Evolutionary conservation across 2,888 invertebrate genomes (phyloP), one percentile per base, ranked within the genome.

Genomic region (Aphodius granarius): DNA sequence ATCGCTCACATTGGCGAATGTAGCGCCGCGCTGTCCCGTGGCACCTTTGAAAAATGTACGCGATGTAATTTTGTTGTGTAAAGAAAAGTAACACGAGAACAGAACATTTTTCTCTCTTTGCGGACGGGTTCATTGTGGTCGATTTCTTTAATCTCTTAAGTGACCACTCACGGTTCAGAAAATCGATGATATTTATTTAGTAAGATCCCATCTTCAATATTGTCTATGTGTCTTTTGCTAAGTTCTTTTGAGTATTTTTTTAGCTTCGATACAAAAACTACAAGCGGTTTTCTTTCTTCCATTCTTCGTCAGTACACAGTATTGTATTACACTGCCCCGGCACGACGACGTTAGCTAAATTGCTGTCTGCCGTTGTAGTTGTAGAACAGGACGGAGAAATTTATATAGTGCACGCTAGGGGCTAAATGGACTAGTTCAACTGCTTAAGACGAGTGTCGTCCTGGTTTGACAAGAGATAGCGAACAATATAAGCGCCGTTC

Each of bases 1-100:
- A 81, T 80, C 80, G 79, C 80, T 75, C 43, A 43, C 43, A 43
- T 43, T 3, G 2, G 3, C 43, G 9, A 43, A 43, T 43, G 43
- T 43, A 43, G 43, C 43, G 43, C 43, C 9, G 6, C 13, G 43
- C 43, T 43, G 43, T 13, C 43, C 43, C 3, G 43, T 43, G 43
- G 43, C 43, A 43, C 43, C 1, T 43, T 43, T 43, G 43, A 43
- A 43, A 43, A 43, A 43, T 43, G 43, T 43, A 43, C 43, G 4
- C 43, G 43, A 43, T 43, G 43, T 43, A 43, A 43, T 43, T 43
- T 43, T 13, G 43, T 43, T 43, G 43, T 43, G 43, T 43, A 43
- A 43, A 43, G 43, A 43, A 43, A 13, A 43, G 43, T 9, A 43
- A 43, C 43, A 43, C 13, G 4, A 43, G 43, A 43, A 43, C 43